phyloP scores from a whole-genome alignment of 2,113 vertebrate species.

The Tretioscincus oriximinensis region DNA sequence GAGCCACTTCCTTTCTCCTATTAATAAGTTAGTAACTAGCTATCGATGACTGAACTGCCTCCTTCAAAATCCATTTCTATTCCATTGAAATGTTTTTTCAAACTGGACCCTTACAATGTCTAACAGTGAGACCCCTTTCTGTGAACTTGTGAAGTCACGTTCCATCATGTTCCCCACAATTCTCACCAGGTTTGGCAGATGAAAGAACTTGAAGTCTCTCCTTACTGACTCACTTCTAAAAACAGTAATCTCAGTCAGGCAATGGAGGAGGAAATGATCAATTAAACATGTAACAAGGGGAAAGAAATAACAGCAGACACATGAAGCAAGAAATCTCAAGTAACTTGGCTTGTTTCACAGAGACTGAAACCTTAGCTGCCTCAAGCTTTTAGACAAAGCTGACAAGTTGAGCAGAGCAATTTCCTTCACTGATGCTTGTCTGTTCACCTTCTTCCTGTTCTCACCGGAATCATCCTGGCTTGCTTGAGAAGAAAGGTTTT shows the following conservation, averaged over 20 bases:
- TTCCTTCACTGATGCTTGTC: not conserved
- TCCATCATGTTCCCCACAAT: not conserved
- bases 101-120: not conserved
- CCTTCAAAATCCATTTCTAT: not conserved
- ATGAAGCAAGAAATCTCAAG: not conserved
- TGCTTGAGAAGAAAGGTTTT: not conserved
- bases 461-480: not conserved
- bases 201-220: not conserved
- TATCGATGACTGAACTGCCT: too few species aligned
- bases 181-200: not conserved
- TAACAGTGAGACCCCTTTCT: not conserved
- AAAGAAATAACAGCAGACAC: constrained; percentile 10
- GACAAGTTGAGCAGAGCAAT: not conserved
- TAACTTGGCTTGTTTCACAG: constrained; percentile 12
- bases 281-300: constrained; percentile 27
- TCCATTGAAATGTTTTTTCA: not conserved
- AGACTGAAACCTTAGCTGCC: not conserved
- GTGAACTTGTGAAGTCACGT: not conserved
- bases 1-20: too few species aligned
- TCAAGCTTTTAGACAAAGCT: not conserved
- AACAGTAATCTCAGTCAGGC: not conserved
- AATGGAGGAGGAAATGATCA: not conserved
- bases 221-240: not conserved
- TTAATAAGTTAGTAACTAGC: too few species aligned
- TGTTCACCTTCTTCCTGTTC: not conserved